Base-by-base conservation (phyloP, 2,797 vertebrate species). In the Sebastiscus tertius region DNA sequence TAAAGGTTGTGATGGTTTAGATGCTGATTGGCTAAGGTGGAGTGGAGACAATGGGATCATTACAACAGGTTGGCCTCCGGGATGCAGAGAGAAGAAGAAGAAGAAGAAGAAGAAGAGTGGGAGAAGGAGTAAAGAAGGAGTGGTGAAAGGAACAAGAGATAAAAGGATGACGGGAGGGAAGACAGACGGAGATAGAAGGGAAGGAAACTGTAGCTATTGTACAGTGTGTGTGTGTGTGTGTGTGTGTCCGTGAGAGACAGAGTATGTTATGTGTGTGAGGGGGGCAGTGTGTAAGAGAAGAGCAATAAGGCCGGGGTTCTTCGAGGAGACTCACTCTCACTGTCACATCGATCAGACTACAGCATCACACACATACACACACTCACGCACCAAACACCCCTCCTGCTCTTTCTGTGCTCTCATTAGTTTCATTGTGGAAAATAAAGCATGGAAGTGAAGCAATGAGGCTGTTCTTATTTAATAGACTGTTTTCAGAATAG, bases 311-410 rank as follows among this genome's bases (percentile, higher is more conserved):
- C 82, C 31, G 27, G 42, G 84, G 72, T 87, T 87, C 82, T 89
- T 87, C 18, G 31, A 88, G 86, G 85, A 91, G 88, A 90, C 87
- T 93, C 88, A 91, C 83, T 89, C 84, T 88, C 80, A 87, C 69
- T 88, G 82, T 90, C 88, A 84, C 84, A 89, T 93, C 58, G 66
- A 93, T 90, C 72, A 92, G 93, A 94, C 92, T 69, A 87, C 72
- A 90, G 68, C 88, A 81, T 90, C 61, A 83, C 81, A 87, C 81
- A 42, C 12, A 36, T 11, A 63, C 24, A 65, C 63, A 80, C 71
- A 62, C 64, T 72, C 85, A 84, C 24, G 59, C 78, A 77, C 58
- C 76, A 71, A 79, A 64, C 86, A 87, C 83, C 63, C 75, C 80
- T 62, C 72, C 78, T 66, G 78, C 79, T 89, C 66, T 73, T 71